Percentiles rank a stretch among this genome's conserved stretches.
These are phyloP conservation scores for Pseudorectes ferrugineus DNA, from an alignment of 2,113 vertebrate species.

Conservation along the genomic window DNA sequence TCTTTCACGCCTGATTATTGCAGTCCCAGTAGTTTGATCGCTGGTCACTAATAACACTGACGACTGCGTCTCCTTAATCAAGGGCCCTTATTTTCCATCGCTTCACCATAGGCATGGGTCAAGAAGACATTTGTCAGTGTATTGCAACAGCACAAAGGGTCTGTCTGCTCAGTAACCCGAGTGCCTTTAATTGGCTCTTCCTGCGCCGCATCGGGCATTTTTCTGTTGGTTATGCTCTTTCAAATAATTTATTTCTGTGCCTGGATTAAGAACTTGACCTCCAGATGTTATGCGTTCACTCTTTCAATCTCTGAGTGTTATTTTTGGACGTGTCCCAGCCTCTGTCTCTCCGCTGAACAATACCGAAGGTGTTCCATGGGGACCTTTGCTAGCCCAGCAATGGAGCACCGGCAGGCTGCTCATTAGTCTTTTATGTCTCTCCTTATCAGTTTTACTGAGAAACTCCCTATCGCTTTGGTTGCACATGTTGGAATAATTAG, in stretches of 20 bases:
- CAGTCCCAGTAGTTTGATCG: not conserved
- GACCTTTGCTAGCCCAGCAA: not conserved
- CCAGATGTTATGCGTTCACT: not conserved
- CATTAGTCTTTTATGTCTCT: conserved; percentile 34
- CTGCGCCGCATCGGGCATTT: fast-evolving
- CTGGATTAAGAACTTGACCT: not conserved
- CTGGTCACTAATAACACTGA: not conserved
- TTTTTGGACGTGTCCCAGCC: not conserved
- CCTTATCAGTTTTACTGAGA: conserved; percentile 41
- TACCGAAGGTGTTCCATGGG: not conserved
- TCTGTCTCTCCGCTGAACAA: not conserved
- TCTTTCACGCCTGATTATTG: not conserved
- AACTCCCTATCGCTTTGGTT: conserved; percentile 33
- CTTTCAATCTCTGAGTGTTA: not conserved
- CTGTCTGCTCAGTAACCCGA: not conserved
- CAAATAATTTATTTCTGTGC: not conserved
- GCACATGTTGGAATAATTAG: conserved; percentile 35
- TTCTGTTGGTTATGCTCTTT: not conserved
- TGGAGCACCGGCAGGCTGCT: not conserved
- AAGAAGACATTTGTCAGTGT: not conserved
- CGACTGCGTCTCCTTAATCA: not conserved
- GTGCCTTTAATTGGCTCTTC: not conserved
- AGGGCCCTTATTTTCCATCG: not conserved
- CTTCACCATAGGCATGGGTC: not conserved
- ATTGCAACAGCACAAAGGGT: not conserved